Base-by-base conservation (phyloP, 2,888 invertebrate genomes). In the Nephrotoma appendiculata region DNA sequence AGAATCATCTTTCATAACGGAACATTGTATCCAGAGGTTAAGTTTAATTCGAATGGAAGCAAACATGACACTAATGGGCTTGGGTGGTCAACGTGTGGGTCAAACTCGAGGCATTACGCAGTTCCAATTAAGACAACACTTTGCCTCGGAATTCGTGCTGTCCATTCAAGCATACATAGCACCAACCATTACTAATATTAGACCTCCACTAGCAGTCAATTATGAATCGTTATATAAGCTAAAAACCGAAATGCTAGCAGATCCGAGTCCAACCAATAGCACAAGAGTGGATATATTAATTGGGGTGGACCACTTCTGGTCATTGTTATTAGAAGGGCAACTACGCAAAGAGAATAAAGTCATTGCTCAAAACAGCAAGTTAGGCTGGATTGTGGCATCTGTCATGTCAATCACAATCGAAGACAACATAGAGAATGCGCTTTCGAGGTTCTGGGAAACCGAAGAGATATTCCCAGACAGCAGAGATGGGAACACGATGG, bases 221-320 rank as follows among this genome's bases (percentile, higher is more conserved):
- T 5, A 86, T 41, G 19, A 45, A 48, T n/a, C n/a, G 0, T n/a
- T 41, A 12, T 1, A 48, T 5, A 48, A 48, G 12, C 12, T 86
- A 9, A 11, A 48, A 9, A 19, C 2, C 7, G 15, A 31, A 31
- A 31, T 31, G 31, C 31, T 31, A 31, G 31, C 86, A n/a, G 86
- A 87, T 87, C 48, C 85, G 11, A 48, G 41, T n/a, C 86, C 86
- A 11, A 43, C 85, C 19, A 57, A 9, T 6, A 31, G 71, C 42
- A n/a, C 41, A 12, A 43, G 19, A 41, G 45, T 86, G 9, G 87
- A 87, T 44, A 48, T 86, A n/a, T 43, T 87, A 12, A n/a, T 86
- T 9, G 86, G 86, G 12, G 86, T 45, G 2, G 86, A 87, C 6
- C 45, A 86, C 4, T 86, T 42, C n/a, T 45, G 41, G 41, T 11